Conservation (phyloP, 2,888 invertebrate genomes). For the Allacma fusca region DNA sequence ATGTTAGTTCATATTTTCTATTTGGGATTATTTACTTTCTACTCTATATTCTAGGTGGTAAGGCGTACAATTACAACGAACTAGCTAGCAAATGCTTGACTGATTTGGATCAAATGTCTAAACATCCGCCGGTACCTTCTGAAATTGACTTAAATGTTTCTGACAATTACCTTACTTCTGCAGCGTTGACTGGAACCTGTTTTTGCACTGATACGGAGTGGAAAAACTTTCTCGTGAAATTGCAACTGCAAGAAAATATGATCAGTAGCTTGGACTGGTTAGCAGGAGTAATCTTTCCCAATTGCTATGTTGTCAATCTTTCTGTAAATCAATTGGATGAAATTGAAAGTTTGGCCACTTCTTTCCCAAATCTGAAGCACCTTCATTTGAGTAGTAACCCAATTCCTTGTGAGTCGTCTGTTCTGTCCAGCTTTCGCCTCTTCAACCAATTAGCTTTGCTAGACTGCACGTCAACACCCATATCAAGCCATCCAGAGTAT, state of each 20-base stretch:
- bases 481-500: slow-evolving; percentile 57
- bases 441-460: slow-evolving; percentile 49
- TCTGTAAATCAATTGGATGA: slow-evolving; percentile 55
- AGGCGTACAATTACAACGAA: slow-evolving; percentile 45
- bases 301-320: slow-evolving; percentile 56
- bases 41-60: not conserved
- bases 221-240: slow-evolving; percentile 49
- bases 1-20: not conserved
- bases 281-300: slow-evolving; percentile 53
- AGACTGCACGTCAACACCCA: slow-evolving; percentile 53
- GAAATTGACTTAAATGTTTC: slow-evolving; percentile 54
- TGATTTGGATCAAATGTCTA: slow-evolving; percentile 50
- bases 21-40: not conserved
- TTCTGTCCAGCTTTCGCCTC: slow-evolving; percentile 46
- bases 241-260: slow-evolving; percentile 59
- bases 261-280: slow-evolving; percentile 57
- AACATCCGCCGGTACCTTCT: slow-evolving; percentile 47
- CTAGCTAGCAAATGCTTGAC: slow-evolving; percentile 53
- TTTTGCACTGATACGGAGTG: slow-evolving; percentile 53
- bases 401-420: slow-evolving; percentile 50
- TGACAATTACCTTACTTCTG: slow-evolving; percentile 57
- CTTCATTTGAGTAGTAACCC: slow-evolving; percentile 57
- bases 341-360: slow-evolving; percentile 48
- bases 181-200: slow-evolving; percentile 39
- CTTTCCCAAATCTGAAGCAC: slow-evolving; percentile 56